Conservation (phyloP, 2,113 vertebrate genomes). For the Thymallus thymallus region DNA sequence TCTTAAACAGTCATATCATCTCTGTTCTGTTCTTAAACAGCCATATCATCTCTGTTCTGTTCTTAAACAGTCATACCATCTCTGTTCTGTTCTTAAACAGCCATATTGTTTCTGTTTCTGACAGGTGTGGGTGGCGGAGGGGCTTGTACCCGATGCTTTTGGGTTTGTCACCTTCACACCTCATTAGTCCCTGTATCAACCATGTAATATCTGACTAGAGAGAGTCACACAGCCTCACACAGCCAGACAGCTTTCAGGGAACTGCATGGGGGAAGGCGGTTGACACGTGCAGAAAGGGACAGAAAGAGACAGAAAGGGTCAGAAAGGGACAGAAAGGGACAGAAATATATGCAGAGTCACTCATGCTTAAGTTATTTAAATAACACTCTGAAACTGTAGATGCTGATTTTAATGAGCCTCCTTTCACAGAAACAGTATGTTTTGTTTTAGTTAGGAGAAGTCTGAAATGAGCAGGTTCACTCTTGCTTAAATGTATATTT, state of each 20-base stretch:
- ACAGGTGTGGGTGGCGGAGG: conserved; percentile 59
- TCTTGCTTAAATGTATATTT: too few relatives aligned
- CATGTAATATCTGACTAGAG: conserved; percentile 58
- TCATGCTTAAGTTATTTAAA: too few relatives aligned
- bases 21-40: conserved; percentile 15
- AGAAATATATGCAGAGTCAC: too few relatives aligned
- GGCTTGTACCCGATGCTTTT: conserved; percentile 53
- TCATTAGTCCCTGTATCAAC: conserved; percentile 59
- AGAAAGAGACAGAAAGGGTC: too few relatives aligned
- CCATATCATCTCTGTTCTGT: conserved; percentile 13
- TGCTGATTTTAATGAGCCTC: too few relatives aligned
- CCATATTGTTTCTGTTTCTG: conserved; percentile 24
- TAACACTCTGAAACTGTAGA: too few relatives aligned
- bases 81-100: conserved; percentile 8
- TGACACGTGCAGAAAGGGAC: conserved; percentile 16
- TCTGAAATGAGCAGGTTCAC: too few relatives aligned
- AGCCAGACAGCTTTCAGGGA: conserved; percentile 52
- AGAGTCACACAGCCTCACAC: conserved; percentile 41
- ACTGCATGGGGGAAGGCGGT: conserved; percentile 21
- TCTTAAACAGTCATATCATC: too few relatives aligned
- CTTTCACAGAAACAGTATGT: too few relatives aligned
- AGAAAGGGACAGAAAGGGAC: too few relatives aligned
- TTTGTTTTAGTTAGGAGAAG: too few relatives aligned
- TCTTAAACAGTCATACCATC: not conserved
- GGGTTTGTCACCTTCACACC: conserved; percentile 67